Conservation (phyloP, 2,797 vertebrate species). For the Hyperoplus lanceolatus region DNA sequence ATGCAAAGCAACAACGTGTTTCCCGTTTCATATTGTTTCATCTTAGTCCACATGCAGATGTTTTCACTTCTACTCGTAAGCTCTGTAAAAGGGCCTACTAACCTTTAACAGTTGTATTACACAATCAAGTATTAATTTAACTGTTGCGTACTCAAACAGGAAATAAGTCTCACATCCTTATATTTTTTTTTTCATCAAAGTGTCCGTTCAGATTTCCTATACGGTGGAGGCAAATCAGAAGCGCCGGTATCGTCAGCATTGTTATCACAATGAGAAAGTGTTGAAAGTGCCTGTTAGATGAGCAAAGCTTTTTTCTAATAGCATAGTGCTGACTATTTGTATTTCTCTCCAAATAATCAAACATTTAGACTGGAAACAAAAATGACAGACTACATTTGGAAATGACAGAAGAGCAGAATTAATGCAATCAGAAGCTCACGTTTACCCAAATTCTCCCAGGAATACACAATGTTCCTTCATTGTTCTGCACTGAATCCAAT, state of each 20-base stretch:
- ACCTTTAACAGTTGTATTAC: constrained; percentile 48
- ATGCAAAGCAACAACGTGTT: constrained; percentile 65
- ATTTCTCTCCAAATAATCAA: constrained; percentile 19
- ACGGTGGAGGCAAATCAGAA: background rate
- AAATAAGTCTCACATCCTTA: constrained; percentile 14
- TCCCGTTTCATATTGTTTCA: constrained; percentile 45
- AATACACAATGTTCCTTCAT: constrained; percentile 25
- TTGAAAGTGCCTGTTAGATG: constrained; percentile 29
- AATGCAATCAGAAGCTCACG: constrained; percentile 32
- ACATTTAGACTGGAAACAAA: constrained; percentile 29
- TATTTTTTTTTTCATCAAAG: constrained; percentile 7
- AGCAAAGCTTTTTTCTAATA: constrained; percentile 11
- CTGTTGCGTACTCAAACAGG: constrained; percentile 32
- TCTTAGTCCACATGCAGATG: constrained; percentile 32
- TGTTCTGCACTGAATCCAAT: constrained; percentile 28
- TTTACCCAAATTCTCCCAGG: constrained; percentile 20
- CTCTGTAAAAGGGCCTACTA: constrained; percentile 51
- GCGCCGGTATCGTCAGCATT: background rate
- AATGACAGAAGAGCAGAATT: constrained; percentile 17
- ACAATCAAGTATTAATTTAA: constrained; percentile 42
- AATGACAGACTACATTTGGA: constrained; percentile 4
- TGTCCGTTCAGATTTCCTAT: background rate
- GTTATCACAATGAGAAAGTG: constrained; percentile 8
- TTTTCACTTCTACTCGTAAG: constrained; percentile 36
- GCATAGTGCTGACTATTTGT: background rate